A percentile compares a stretch with the other conserved stretches of the same genome.
These are phyloP conservation scores for Cariama cristata DNA, from an alignment of 2,113 vertebrate genomes.

Conservation along the genomic window DNA sequence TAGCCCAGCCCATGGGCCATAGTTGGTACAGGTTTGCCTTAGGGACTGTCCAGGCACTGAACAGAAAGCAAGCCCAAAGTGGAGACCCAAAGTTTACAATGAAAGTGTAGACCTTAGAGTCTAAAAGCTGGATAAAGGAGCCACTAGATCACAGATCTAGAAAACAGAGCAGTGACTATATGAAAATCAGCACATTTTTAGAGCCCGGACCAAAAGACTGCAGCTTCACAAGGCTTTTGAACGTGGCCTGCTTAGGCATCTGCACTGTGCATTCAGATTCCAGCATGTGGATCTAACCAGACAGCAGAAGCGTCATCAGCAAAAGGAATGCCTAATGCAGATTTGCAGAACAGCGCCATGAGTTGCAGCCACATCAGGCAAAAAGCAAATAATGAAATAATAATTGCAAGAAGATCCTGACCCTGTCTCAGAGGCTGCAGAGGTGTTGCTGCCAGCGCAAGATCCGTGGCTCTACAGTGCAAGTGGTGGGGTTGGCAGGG, in stretches of 20 bases:
- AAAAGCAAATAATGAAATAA: neutral
- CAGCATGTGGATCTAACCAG: neutral
- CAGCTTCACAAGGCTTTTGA: neutral
- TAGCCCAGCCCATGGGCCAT: neutral
- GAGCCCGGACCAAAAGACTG: neutral
- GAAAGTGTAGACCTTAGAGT: too few species aligned
- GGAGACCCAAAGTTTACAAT: neutral
- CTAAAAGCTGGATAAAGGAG: neutral
- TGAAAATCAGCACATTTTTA: neutral
- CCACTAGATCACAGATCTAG: neutral
- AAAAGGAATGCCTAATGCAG: neutral
- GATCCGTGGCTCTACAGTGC: rapidly evolving
- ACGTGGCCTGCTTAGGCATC: neutral
- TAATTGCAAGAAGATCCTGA: neutral
- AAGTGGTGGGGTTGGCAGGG: neutral
- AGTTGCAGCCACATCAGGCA: neutral
- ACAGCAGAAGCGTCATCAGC: neutral
- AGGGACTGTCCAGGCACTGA: neutral
- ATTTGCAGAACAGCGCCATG: neutral
- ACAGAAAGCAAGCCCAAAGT: neutral
- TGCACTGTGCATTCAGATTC: neutral
- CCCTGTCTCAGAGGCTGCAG: neutral
- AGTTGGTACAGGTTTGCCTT: neutral
- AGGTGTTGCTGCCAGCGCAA: neutral
- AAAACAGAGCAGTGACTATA: neutral